Percentiles rank a stretch among this genome's conserved stretches.
These are phyloP conservation scores for Pogonocichla stellata DNA, from an alignment of 2,113 vertebrate species.

Conservation along the genomic window DNA sequence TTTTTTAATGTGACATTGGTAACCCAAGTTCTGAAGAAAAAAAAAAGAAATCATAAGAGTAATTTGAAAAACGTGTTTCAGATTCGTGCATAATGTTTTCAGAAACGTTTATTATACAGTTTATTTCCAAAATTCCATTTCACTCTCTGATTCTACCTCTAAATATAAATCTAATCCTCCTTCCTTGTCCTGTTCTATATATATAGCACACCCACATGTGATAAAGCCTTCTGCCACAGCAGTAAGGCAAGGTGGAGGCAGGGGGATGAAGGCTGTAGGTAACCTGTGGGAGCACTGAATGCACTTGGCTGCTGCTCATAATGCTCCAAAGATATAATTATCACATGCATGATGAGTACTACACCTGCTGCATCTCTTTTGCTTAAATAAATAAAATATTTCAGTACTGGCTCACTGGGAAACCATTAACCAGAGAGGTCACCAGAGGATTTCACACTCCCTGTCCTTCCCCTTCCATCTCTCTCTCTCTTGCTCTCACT, in stretches of 20 bases:
- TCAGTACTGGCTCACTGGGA: neutral
- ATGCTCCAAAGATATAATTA: slow-evolving; percentile 66
- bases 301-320: slow-evolving; percentile 55
- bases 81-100: neutral
- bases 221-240: slow-evolving; percentile 60
- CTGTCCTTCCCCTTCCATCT: neutral
- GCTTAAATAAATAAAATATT: slow-evolving; percentile 52
- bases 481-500: too few species aligned
- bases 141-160: slow-evolving; percentile 48
- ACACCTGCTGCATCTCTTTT: slow-evolving; percentile 70
- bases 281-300: slow-evolving; percentile 58
- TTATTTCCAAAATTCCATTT: slow-evolving; percentile 26
- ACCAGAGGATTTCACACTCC: neutral
- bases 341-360: slow-evolving; percentile 58
- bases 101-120: neutral
- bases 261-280: slow-evolving; percentile 48
- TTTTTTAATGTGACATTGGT: neutral
- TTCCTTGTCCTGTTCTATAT: slow-evolving; percentile 58
- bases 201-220: slow-evolving; percentile 53
- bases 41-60: neutral
- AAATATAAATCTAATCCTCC: slow-evolving; percentile 58
- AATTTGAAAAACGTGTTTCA: neutral
- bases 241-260: slow-evolving; percentile 6
- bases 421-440: neutral
- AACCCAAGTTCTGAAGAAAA: neutral